phyloP scores from a whole-genome alignment of 2,888 invertebrate species.

The Meandrusa payeni region DNA sequence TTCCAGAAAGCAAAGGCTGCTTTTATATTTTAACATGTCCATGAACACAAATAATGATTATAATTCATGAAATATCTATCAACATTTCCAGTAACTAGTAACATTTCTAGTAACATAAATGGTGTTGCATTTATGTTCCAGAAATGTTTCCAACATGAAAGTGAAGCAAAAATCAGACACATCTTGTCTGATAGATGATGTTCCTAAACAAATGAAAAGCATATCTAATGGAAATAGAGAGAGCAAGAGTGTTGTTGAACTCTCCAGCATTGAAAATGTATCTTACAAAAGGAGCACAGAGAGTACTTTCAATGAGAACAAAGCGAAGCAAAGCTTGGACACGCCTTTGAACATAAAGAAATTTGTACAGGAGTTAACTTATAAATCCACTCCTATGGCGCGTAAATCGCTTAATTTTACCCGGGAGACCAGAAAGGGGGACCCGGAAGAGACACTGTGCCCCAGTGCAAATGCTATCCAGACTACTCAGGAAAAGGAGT shows the following conservation, averaged over 20 bases:
- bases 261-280: too few species aligned
- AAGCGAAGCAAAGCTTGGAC: constrained; percentile 40
- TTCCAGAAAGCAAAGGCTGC: too few species aligned
- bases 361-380: constrained; percentile 58
- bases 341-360: constrained; percentile 62
- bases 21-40: too few species aligned
- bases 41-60: too few species aligned
- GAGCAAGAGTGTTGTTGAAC: constrained; percentile 45
- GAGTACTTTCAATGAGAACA: too few species aligned
- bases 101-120: too few species aligned
- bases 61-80: too few species aligned
- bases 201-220: constrained; percentile 14
- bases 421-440: constrained; percentile 35
- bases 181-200: constrained; percentile 22
- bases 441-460: constrained; percentile 55
- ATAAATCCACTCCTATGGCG: constrained; percentile 67
- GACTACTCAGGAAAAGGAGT: constrained; percentile 65
- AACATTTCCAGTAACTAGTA: too few species aligned
- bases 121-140: too few species aligned
- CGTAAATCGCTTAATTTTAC: constrained; percentile 64
- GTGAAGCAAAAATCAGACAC: constrained; percentile 38
- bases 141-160: constrained; percentile 47
- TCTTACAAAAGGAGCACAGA: too few species aligned
- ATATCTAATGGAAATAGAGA: constrained; percentile 21
- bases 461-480: constrained; percentile 44